phyloP scores from a whole-genome alignment of 2,113 vertebrate genomes.

The Diphyllodes magnificus region DNA sequence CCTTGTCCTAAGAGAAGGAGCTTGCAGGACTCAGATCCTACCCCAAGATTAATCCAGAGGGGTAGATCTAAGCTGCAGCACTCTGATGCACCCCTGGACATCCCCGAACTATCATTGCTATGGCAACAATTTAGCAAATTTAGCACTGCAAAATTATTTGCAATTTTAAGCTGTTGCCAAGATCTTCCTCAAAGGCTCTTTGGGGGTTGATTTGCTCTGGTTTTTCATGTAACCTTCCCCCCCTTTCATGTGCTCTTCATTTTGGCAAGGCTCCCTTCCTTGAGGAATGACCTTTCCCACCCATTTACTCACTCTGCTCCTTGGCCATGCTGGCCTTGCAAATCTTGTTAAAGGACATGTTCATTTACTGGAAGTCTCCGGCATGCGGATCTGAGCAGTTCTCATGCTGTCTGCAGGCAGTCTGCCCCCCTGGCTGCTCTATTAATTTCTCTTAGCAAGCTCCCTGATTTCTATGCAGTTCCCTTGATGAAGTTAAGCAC shows the following conservation, averaged over 20 bases:
- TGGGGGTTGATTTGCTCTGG: not conserved
- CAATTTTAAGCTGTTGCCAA: not conserved
- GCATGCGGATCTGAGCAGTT: not conserved
- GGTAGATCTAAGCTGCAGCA: not conserved
- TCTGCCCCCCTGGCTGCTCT: constrained; percentile 3
- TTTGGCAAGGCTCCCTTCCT: not conserved
- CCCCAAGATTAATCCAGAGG: not conserved
- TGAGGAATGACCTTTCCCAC: not conserved
- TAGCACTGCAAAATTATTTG: not conserved
- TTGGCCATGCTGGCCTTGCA: not conserved
- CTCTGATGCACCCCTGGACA: not conserved
- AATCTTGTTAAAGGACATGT: not conserved
- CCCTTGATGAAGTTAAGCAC: constrained; percentile 29
- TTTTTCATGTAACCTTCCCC: not conserved
- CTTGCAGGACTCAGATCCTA: not conserved
- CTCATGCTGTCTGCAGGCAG: not conserved
- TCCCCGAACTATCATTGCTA: not conserved
- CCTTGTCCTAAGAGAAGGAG: not conserved
- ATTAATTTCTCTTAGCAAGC: constrained; percentile 29
- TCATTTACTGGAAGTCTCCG: constrained; percentile 54
- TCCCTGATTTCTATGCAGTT: constrained; percentile 26
- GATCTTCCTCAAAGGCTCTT: not conserved
- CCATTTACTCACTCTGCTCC: not conserved
- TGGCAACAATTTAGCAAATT: not conserved
- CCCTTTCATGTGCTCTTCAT: not conserved